These are phyloP conservation scores for Anguilla rostrata DNA, from an alignment of 2,113 vertebrate species.

Conservation along the genomic window DNA sequence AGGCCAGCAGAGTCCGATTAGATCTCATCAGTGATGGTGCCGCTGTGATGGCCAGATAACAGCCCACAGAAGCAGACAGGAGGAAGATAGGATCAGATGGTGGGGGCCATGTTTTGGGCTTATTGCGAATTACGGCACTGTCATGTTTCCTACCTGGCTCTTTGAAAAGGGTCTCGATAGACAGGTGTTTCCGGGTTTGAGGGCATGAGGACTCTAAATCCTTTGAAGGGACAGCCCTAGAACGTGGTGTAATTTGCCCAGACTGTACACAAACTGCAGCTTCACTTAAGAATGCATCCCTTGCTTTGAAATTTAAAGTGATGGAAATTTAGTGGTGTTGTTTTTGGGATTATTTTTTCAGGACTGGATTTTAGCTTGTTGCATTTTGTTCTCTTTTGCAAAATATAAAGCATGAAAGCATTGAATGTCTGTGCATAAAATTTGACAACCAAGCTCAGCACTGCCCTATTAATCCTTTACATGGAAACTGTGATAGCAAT, in stretches of 20 bases:
- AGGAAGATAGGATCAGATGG: background rate
- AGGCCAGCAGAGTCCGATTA: conserved; percentile 1
- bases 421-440: background rate
- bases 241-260: background rate
- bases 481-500: background rate
- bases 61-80: background rate
- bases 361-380: background rate
- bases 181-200: background rate
- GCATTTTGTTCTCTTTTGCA: background rate
- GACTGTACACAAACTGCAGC: background rate
- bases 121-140: background rate
- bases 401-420: background rate
- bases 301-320: background rate
- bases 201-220: background rate
- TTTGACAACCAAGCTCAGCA: background rate
- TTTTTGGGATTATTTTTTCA: background rate
- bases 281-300: background rate
- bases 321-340: background rate
- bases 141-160: background rate
- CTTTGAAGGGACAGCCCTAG: background rate
- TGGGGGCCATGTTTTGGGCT: background rate
- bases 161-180: background rate
- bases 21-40: background rate
- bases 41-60: background rate
- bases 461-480: background rate